phyloP scores from a whole-genome alignment of 2,888 invertebrate species.

The Caenorhabditis doughertyi region DNA sequence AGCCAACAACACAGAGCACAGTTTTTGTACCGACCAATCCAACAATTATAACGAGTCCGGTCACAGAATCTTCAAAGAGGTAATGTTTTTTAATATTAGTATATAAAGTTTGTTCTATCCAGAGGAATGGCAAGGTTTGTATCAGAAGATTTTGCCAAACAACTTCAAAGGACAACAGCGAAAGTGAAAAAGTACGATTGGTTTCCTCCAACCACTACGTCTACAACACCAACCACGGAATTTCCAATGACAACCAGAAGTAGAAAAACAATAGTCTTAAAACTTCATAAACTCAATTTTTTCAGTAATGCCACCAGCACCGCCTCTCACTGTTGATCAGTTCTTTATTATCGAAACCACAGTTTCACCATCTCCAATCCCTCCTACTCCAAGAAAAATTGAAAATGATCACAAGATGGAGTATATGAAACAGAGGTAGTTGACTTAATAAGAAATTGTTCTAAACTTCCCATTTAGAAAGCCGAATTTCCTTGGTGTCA shows the following conservation, averaged over 20 bases:
- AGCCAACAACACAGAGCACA: slow-evolving; percentile 4
- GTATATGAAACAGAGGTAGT: slow-evolving; percentile 54
- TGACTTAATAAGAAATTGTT: neutral
- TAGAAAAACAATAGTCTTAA: neutral
- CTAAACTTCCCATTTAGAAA: slow-evolving; percentile 31
- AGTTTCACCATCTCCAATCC: slow-evolving; percentile 2
- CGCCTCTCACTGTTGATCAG: slow-evolving; percentile 50
- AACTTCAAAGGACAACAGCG: slow-evolving; percentile 47
- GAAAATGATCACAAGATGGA: slow-evolving; percentile 58
- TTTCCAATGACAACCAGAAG: slow-evolving; percentile 28
- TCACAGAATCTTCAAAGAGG: slow-evolving; percentile 27
- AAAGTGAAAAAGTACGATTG: slow-evolving; percentile 48
- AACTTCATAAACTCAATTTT: no score
- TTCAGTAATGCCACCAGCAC: slow-evolving; percentile 33
- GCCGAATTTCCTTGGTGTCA: slow-evolving; percentile 51
- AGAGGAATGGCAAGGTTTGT: slow-evolving; percentile 55
- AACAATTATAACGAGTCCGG: neutral
- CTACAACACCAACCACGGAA: slow-evolving; percentile 21
- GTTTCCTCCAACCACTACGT: slow-evolving; percentile 64
- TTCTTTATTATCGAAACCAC: slow-evolving; percentile 64
- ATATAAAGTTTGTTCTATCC: neutral
- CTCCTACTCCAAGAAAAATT: slow-evolving; percentile 19
- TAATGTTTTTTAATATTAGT: neutral
- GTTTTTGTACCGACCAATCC: neutral
- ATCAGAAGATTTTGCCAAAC: slow-evolving; percentile 51